A percentile compares a stretch with the other conserved stretches of the same genome.
Conservation (phyloP, 2,113 vertebrate genomes). For the Salvelinus namaycush region DNA sequence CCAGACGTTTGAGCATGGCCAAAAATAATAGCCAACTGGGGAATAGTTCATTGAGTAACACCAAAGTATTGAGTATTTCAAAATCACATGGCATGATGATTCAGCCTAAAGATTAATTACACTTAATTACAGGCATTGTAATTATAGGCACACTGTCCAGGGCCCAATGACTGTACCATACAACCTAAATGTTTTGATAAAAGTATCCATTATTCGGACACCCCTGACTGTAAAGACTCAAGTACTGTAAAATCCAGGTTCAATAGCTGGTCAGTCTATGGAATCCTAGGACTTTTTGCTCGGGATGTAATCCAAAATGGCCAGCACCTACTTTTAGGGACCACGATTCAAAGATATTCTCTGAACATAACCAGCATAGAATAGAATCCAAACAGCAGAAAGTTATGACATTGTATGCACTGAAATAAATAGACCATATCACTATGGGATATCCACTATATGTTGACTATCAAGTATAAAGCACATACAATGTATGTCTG, state of each 20-base stretch:
- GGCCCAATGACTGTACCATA: background rate
- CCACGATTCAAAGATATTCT: too few species aligned
- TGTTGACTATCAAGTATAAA: background rate
- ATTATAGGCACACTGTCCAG: too few species aligned
- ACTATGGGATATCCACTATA: background rate
- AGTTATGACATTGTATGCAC: too few species aligned
- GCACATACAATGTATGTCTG: background rate
- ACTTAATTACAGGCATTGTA: background rate
- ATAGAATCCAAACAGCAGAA: too few species aligned
- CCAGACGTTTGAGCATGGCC: slow-evolving; percentile 2
- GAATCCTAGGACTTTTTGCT: too few species aligned
- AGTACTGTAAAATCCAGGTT: too few species aligned
- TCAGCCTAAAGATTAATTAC: background rate
- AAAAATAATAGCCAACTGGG: background rate
- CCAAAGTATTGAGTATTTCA: background rate
- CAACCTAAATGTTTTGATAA: background rate
- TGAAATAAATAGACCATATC: background rate
- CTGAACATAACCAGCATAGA: too few species aligned
- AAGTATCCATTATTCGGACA: background rate
- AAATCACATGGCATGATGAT: slow-evolving; percentile 4
- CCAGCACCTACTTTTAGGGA: too few species aligned
- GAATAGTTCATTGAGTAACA: slow-evolving; percentile 7
- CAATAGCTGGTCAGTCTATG: too few species aligned
- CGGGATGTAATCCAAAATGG: too few species aligned
- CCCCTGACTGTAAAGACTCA: too few species aligned